Percentiles rank a stretch among this genome's conserved stretches.
Evolutionary conservation across 2,797 vertebrate species (phyloP).

Genomic region (Danio kyathit): DNA sequence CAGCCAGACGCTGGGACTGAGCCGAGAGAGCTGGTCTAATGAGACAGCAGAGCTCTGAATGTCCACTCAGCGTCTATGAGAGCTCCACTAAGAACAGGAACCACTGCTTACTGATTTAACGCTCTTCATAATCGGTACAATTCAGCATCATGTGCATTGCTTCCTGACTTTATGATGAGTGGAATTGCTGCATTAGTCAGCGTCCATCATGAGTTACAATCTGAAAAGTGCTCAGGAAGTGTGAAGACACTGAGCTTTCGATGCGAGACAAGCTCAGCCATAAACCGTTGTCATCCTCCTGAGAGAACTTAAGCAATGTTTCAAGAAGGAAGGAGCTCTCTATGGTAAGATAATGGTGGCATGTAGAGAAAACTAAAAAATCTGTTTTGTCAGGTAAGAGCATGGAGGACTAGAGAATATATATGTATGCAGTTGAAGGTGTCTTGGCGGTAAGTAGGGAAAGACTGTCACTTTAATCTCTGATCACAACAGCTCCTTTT

Average conservation of each 20-base stretch:
- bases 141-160: not conserved
- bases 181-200: not conserved
- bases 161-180: not conserved
- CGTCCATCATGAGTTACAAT: not conserved
- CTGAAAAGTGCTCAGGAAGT: not conserved
- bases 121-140: not conserved
- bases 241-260: not conserved
- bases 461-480: constrained; percentile 57
- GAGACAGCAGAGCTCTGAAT: not conserved
- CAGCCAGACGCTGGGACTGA: not conserved
- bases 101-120: not conserved
- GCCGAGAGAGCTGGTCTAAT: not conserved
- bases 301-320: not conserved
- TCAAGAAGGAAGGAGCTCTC: not conserved
- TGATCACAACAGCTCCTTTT: constrained; percentile 78
- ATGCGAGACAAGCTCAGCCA: not conserved
- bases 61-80: not conserved
- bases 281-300: not conserved
- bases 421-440: not conserved
- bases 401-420: not conserved
- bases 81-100: not conserved
- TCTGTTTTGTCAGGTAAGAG: not conserved
- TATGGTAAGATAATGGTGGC: not conserved
- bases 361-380: constrained; percentile 5
- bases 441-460: constrained; percentile 3